Evolutionary conservation across 2,888 invertebrate species (phyloP).

Genomic region (Pimpla rufipes): DNA sequence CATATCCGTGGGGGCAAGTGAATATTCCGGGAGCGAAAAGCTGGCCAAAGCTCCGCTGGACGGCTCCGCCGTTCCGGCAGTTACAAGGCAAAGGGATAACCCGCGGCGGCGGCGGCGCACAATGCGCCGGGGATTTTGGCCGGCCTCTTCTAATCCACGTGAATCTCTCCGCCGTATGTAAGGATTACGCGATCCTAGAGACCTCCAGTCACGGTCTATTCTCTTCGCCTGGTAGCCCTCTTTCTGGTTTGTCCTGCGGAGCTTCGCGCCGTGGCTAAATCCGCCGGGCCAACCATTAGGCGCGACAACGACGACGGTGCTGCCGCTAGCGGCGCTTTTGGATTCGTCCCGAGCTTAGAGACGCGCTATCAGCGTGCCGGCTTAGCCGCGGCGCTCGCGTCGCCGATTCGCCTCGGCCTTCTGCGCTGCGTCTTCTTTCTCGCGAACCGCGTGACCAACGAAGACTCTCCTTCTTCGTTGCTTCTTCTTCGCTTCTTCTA

Average conservation of each 20-base stretch:
- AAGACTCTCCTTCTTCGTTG: constrained; percentile 20
- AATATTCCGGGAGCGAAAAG: constrained; percentile 57
- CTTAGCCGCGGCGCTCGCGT: constrained; percentile 74
- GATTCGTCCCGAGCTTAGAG: constrained; percentile 75
- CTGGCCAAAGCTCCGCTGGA: constrained; percentile 4
- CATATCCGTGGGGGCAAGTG: constrained; percentile 44
- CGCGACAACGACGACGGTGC: constrained; percentile 56
- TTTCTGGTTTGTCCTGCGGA: constrained; percentile 33
- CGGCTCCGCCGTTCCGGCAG: constrained; percentile 23
- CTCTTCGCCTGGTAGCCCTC: constrained; percentile 34
- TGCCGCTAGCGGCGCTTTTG: constrained; percentile 44
- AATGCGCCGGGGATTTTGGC: constrained; percentile 52
- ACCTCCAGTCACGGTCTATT: constrained; percentile 68
- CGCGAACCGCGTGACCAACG: constrained; percentile 41
- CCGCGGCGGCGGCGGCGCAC: neutral
- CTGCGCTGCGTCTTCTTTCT: constrained; percentile 41
- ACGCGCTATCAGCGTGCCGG: constrained; percentile 81
- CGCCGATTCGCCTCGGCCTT: constrained; percentile 52
- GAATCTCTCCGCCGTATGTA: constrained; percentile 80
- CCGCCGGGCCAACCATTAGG: constrained; percentile 78
- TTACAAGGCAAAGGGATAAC: constrained; percentile 44
- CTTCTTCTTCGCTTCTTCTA: constrained; percentile 70
- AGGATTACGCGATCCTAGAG: constrained; percentile 77
- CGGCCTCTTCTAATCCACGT: constrained; percentile 75
- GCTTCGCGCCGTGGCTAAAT: constrained; percentile 72